Evolutionary conservation across 2,888 invertebrate species (phyloP).

Genomic region (Belgica antarctica): DNA sequence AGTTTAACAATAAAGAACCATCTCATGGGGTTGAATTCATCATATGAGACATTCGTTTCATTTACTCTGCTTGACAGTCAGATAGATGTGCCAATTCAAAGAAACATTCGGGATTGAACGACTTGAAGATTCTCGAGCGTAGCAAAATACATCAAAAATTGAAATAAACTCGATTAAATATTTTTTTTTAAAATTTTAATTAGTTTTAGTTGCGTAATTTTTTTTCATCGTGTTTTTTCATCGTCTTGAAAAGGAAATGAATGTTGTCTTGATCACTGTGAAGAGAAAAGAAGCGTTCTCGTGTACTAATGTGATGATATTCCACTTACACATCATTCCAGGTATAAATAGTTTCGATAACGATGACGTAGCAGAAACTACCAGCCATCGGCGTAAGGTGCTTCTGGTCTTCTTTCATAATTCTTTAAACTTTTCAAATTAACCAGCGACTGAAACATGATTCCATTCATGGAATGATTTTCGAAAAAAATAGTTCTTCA

Average conservation of each 20-base stretch:
- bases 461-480: constrained; percentile 37
- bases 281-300: not conserved
- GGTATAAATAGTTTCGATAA: constrained; percentile 40
- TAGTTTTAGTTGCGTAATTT: constrained; percentile 38
- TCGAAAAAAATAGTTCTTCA: constrained; percentile 25
- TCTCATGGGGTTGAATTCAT: constrained; percentile 11
- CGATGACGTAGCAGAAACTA: constrained; percentile 26
- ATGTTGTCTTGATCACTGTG: constrained; percentile 31
- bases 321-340: constrained; percentile 36
- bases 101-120: too few relatives aligned
- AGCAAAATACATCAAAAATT: constrained; percentile 1
- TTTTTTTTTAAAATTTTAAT: constrained; percentile 38
- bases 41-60: constrained; percentile 21
- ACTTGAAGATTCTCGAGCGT: constrained; percentile 1
- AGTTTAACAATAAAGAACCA: not conserved
- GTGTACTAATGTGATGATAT: constrained; percentile 31
- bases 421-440: constrained; percentile 18
- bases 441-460: constrained; percentile 9
- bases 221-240: constrained; percentile 17
- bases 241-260: constrained; percentile 41
- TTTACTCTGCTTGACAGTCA: not conserved
- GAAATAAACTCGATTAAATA: not conserved
- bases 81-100: not conserved
- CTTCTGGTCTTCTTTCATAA: constrained; percentile 38
- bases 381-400: constrained; percentile 34